Evolutionary conservation across 1,140 invertebrate species (phyloP).

Genomic region (Gonatopus flavifemur): DNA sequence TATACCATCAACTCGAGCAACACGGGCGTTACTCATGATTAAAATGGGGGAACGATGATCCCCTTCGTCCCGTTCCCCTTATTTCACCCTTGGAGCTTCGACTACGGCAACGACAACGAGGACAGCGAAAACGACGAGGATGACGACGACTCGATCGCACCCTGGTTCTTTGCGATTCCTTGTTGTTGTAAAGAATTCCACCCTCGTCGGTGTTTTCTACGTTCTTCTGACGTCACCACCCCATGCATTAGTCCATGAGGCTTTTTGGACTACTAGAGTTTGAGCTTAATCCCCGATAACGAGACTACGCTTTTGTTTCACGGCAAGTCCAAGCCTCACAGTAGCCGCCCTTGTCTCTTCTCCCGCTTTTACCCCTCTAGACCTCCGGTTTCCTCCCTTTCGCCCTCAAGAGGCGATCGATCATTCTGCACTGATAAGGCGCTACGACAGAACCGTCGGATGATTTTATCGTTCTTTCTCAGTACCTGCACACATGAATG

Average conservation of each 20-base stretch:
- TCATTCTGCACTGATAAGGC: slow-evolving; percentile 22
- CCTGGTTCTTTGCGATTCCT: background rate
- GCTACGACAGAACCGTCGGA: slow-evolving; percentile 7
- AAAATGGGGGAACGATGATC: background rate
- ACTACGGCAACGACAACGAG: too few relatives aligned
- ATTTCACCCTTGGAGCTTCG: too few relatives aligned
- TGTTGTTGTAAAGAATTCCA: slow-evolving; percentile 9
- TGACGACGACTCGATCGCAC: slow-evolving; percentile 1
- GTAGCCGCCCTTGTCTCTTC: slow-evolving; percentile 11
- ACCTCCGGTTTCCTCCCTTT: too few relatives aligned
- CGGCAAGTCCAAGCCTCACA: slow-evolving; percentile 2
- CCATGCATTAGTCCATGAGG: slow-evolving; percentile 8
- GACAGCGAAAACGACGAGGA: too few relatives aligned
- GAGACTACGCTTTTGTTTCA: slow-evolving; percentile 30
- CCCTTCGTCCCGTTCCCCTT: too few relatives aligned
- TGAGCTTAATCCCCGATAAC: slow-evolving; percentile 30
- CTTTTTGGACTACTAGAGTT: slow-evolving; percentile 12
- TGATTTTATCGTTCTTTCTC: slow-evolving; percentile 26
- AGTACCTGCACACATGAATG: too few relatives aligned
- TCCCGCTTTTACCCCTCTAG: too few relatives aligned
- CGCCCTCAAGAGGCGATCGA: slow-evolving; percentile 26
- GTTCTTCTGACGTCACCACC: background rate
- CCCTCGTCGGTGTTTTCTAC: background rate
- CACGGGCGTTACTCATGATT: background rate
- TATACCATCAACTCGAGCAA: background rate